Base-by-base conservation (phyloP, 2,797 vertebrate species). In the Epinephelus coioides region DNA sequence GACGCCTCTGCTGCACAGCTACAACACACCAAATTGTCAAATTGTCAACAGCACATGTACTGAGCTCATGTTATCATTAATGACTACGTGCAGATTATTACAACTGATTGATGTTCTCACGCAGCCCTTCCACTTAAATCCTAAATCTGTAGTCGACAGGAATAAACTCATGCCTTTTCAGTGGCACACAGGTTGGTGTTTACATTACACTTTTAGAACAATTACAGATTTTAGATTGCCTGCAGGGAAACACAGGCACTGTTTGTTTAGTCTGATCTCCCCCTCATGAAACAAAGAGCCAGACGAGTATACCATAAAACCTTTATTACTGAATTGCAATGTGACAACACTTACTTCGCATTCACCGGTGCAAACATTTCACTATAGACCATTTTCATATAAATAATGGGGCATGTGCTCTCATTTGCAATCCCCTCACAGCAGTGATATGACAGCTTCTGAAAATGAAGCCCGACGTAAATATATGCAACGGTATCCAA, bases 381-480 rank as follows among this genome's bases (percentile, higher is more conserved):
- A 84, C 47, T 60, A 21, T 23, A 81, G 76, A 92, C 59, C 25
- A 49, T 77, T 82, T 77, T 66, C 55, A 82, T 89, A 90, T 91
- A 94, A 91, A 94, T 89, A 91, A 62, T 38, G 25, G 78, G 78
- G 70, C 74, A 68, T 80, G 63, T 76, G 61, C 66, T 84, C 76
- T 83, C 53, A 73, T 70, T 62, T 78, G 87, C 66, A 82, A 21
- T 74, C 55, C 18, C 82, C 82, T 83, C 78, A 81, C 84, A 92
- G 84, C 85, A 93, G 87, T 90, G 83, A 94, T 76, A 81, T 40
- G 71, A 73, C 76, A 30, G 88, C 91, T 93, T 94, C 93, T 78
- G 78, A 91, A 92, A 94, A 92, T 65, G 86, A 94, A 94, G 90
- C 91, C 78, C 57, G 54, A 82, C 64, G 51, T 84, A 81, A 92